Evolutionary conservation across 2,797 vertebrate species (phyloP).

Genomic region (Peromyscus aztecus): DNA sequence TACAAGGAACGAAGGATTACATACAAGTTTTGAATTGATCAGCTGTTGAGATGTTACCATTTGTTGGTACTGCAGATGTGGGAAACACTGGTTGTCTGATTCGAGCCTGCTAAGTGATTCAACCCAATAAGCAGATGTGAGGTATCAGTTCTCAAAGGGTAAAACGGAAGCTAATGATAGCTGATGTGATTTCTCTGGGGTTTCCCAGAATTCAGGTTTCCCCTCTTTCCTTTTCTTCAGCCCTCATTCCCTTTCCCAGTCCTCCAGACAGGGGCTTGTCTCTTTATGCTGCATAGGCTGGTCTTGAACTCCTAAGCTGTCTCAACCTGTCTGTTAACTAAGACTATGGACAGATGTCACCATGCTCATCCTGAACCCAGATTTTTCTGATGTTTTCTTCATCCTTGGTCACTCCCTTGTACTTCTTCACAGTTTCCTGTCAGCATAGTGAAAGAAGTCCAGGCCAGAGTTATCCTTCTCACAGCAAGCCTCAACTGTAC

Average conservation of each 20-base stretch:
- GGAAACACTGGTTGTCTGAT: background rate
- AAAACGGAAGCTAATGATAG: background rate
- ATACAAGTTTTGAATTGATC: background rate
- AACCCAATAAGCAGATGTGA: background rate
- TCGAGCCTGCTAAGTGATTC: background rate
- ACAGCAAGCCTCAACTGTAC: conserved; percentile 1
- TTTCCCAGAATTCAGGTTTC: background rate
- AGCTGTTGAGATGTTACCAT: background rate
- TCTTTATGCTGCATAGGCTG: background rate
- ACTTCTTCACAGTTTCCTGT: conserved; percentile 40
- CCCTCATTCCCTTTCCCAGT: background rate
- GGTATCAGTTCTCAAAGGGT: background rate
- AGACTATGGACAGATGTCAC: background rate
- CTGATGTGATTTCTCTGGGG: conserved; percentile 9
- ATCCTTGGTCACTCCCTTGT: background rate
- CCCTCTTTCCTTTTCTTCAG: background rate
- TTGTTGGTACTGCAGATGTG: background rate
- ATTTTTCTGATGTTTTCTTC: background rate
- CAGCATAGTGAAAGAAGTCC: background rate
- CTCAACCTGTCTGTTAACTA: background rate
- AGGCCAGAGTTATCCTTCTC: conserved; percentile 26
- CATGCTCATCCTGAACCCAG: background rate
- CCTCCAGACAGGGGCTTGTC: background rate
- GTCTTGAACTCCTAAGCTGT: background rate
- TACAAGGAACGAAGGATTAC: background rate